phyloP scores from a whole-genome alignment of 2,113 vertebrate genomes.

The Eudorcas thomsonii region DNA sequence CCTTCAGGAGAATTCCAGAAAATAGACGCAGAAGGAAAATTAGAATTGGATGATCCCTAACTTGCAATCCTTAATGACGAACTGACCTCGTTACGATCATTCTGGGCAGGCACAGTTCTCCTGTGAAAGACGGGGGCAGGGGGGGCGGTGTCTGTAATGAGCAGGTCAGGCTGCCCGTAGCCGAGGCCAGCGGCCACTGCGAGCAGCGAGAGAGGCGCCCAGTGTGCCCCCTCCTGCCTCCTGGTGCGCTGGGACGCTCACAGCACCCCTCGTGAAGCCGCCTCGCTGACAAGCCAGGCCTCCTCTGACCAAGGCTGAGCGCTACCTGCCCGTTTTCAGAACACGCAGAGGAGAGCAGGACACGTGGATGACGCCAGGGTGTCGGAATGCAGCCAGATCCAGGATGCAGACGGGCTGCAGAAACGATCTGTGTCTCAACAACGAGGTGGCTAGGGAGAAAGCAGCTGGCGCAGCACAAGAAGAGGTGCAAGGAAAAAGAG shows the following conservation, averaged over 20 bases:
- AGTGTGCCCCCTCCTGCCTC: fast-evolving
- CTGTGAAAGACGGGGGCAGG: background rate
- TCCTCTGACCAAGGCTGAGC: background rate
- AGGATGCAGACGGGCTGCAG: background rate
- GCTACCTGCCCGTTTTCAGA: background rate
- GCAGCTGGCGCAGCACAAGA: fast-evolving
- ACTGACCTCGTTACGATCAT: fast-evolving
- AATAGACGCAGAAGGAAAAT: background rate
- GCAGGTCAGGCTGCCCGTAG: background rate
- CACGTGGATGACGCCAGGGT: fast-evolving
- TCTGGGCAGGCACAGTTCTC: too few species aligned
- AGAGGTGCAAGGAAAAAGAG: background rate
- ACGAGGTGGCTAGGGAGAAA: background rate
- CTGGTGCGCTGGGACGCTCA: fast-evolving
- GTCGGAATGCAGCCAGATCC: background rate
- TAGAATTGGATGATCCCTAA: background rate
- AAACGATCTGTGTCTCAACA: background rate
- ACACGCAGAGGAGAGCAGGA: background rate
- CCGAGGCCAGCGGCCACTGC: background rate
- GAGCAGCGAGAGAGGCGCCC: background rate
- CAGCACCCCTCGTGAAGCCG: too few species aligned
- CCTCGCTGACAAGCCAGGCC: background rate
- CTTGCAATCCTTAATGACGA: background rate
- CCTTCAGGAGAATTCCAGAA: background rate
- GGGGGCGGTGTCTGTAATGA: background rate